Conservation (phyloP, 2,113 vertebrate species). For the Paramisgurnus dabryanus region DNA sequence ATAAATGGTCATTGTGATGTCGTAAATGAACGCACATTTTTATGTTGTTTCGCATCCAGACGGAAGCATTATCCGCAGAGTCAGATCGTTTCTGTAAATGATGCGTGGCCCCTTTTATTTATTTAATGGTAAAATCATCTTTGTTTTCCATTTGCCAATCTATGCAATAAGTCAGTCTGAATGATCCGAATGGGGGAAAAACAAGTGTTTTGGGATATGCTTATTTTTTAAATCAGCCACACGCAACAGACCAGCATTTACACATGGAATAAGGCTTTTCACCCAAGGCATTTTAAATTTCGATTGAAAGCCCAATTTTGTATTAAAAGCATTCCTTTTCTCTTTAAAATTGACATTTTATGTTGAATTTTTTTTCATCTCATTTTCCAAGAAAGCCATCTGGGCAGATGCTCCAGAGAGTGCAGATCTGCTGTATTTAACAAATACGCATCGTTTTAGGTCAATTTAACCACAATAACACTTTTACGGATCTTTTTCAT, state of each 20-base stretch:
- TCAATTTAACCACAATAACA: slow-evolving; percentile 27
- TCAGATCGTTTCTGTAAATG: slow-evolving; percentile 37
- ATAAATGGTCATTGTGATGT: slow-evolving; percentile 61
- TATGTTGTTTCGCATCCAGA: neutral
- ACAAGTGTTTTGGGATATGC: slow-evolving; percentile 52
- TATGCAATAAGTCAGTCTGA: slow-evolving; percentile 56
- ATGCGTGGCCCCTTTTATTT: slow-evolving; percentile 46
- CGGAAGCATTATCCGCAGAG: neutral
- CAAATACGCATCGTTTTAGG: neutral
- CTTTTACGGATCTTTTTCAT: neutral
- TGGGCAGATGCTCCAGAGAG: slow-evolving; percentile 8
- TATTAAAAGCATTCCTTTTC: slow-evolving; percentile 21
- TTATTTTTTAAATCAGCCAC: slow-evolving; percentile 47
- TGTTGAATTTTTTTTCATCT: slow-evolving; percentile 11
- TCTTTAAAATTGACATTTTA: slow-evolving; percentile 28
- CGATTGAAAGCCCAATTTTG: slow-evolving; percentile 9
- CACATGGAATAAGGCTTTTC: slow-evolving; percentile 6
- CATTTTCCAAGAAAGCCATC: slow-evolving; percentile 28
- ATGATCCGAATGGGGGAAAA: slow-evolving; percentile 37
- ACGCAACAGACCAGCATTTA: slow-evolving; percentile 12
- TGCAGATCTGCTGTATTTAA: slow-evolving; percentile 10
- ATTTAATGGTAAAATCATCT: slow-evolving; percentile 58
- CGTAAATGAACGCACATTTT: slow-evolving; percentile 40
- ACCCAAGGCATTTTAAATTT: slow-evolving; percentile 19
- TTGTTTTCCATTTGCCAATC: slow-evolving; percentile 53